A percentile compares a stretch with the other conserved stretches of the same genome.
Evolutionary conservation across 92 coral and sea anemone species (phyloP).

Genomic region (Zoanthus gigantus): DNA sequence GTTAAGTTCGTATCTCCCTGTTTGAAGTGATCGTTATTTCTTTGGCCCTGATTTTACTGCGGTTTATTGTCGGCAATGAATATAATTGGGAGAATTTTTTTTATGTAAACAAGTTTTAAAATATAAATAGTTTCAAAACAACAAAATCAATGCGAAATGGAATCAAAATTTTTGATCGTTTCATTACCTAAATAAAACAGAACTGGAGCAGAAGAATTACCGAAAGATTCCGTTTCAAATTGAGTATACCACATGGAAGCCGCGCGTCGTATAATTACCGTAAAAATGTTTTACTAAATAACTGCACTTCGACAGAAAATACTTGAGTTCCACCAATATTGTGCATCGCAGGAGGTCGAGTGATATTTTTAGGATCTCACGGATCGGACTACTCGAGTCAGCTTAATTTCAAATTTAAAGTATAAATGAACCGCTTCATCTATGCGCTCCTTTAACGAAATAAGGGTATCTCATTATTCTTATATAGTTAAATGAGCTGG

Average conservation of each 20-base stretch:
- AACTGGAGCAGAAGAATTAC: not conserved
- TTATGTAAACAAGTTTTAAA: not conserved
- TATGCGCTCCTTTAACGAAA: too few species aligned
- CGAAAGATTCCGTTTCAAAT: not conserved
- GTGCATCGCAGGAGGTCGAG: not conserved
- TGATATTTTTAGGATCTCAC: not conserved
- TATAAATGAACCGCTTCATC: not conserved
- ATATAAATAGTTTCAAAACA: not conserved
- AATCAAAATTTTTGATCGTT: not conserved
- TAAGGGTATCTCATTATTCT: too few species aligned
- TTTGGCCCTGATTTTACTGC: not conserved
- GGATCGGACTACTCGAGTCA: not conserved
- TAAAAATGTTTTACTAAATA: not conserved
- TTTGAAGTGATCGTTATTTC: not conserved
- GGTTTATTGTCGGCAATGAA: slow-evolving; percentile 8
- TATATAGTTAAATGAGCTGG: too few species aligned
- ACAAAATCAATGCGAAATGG: not conserved
- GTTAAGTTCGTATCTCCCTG: not conserved
- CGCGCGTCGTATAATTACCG: not conserved
- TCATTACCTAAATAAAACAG: not conserved
- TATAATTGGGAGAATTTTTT: slow-evolving; percentile 14
- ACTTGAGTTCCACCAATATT: not conserved
- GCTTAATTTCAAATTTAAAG: not conserved
- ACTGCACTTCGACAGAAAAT: not conserved
- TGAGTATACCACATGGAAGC: not conserved